These are phyloP conservation scores for Chloroceryle amazona DNA, from an alignment of 2,797 vertebrate genomes.

Conservation along the genomic window DNA sequence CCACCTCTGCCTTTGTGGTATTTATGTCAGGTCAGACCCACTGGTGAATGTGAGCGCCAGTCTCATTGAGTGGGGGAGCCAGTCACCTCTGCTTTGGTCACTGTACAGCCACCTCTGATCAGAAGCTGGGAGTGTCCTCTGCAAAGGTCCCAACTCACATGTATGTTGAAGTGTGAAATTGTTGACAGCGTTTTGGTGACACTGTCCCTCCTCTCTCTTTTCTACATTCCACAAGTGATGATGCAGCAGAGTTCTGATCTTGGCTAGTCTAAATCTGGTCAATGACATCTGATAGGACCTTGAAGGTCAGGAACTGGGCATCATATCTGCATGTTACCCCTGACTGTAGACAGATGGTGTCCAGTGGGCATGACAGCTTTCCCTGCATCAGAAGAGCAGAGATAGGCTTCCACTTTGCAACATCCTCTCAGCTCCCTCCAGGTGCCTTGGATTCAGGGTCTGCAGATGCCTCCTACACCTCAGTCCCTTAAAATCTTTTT, in stretches of 20 bases:
- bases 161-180: background rate
- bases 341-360: background rate
- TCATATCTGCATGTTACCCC: background rate
- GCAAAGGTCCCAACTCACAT: background rate
- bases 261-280: background rate
- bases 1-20: background rate
- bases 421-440: background rate
- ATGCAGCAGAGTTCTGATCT: background rate
- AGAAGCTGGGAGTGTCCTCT: background rate
- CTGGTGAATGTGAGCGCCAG: background rate
- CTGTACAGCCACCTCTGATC: background rate
- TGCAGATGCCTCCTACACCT: background rate
- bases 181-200: accelerated
- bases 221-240: background rate
- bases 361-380: background rate
- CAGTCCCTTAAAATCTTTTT: background rate
- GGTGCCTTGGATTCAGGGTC: background rate
- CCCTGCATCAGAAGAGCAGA: background rate
- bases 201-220: background rate
- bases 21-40: background rate
- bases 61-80: accelerated
- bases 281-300: background rate
- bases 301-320: background rate
- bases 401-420: background rate
- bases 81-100: background rate